Percentiles rank a stretch among this genome's conserved stretches.
phyloP scores from a whole-genome alignment of 2,113 vertebrate genomes.

The Damaliscus lunatus region DNA sequence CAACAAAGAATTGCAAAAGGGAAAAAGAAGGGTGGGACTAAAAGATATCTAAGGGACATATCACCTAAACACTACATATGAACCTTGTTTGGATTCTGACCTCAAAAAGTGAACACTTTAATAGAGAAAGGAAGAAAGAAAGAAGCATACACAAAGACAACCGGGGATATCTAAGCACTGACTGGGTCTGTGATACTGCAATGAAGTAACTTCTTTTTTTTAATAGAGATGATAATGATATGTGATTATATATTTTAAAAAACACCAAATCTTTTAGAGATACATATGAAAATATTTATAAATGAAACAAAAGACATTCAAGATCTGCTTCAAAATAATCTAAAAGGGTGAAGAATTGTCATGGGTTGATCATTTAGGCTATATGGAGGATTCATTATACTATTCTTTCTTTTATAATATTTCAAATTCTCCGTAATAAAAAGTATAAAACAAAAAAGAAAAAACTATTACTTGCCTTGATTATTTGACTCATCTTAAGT shows the following conservation, averaged over 20 bases:
- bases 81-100: not conserved
- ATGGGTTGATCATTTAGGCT: not conserved
- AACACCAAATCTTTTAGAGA: not conserved
- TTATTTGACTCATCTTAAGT: slow-evolving; percentile 8
- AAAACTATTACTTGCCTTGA: not conserved
- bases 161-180: not conserved
- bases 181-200: not conserved
- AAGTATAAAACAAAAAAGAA: not conserved
- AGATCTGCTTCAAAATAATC: slow-evolving; percentile 1
- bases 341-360: not conserved
- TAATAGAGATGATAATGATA: not conserved
- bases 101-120: not conserved
- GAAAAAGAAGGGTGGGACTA: not conserved
- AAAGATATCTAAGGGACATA: not conserved
- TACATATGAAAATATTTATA: not conserved
- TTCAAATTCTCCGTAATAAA: slow-evolving; percentile 10
- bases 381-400: not conserved
- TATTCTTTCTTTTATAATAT: not conserved
- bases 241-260: not conserved
- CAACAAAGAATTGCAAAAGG: not conserved
- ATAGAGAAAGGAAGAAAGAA: not conserved
- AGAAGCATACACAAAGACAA: not conserved
- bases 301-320: not conserved
- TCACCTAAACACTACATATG: not conserved
- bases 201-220: not conserved